These are phyloP conservation scores for Eretmochelys imbricata DNA, from an alignment of 2,113 vertebrate genomes.

Conservation along the genomic window DNA sequence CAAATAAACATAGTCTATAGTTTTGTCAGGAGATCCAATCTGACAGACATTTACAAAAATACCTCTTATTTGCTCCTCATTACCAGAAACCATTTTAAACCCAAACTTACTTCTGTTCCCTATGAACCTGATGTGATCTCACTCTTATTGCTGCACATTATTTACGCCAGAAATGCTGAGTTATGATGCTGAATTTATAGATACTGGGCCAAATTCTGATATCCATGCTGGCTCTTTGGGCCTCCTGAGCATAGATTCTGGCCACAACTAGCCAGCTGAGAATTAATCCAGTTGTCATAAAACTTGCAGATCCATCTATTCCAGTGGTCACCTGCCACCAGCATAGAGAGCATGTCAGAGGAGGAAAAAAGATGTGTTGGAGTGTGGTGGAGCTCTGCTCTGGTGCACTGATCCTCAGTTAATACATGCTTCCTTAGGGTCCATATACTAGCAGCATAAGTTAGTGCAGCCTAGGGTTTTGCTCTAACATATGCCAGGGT, in stretches of 20 bases:
- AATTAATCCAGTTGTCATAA: slow-evolving; percentile 20
- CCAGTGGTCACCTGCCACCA: not conserved
- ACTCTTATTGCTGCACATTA: slow-evolving; percentile 20
- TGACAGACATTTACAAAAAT: not conserved
- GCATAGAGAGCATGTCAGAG: not conserved
- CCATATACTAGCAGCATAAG: not conserved
- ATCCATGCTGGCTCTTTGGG: not conserved
- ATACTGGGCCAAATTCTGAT: slow-evolving; percentile 19
- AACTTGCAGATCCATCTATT: not conserved
- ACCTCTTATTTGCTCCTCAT: not conserved
- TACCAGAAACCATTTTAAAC: not conserved
- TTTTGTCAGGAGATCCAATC: not conserved
- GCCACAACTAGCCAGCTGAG: slow-evolving; percentile 3
- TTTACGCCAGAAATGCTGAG: slow-evolving; percentile 51
- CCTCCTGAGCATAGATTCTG: not conserved
- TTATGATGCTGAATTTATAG: slow-evolving; percentile 10
- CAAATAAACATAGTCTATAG: slow-evolving; percentile 22
- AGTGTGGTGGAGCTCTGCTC: not conserved
- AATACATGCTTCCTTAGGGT: not conserved
- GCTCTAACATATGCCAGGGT: not conserved
- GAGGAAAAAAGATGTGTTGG: not conserved
- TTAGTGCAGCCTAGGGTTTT: not conserved
- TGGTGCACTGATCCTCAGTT: not conserved
- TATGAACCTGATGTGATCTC: slow-evolving; percentile 18
- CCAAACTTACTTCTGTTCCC: not conserved